These are phyloP conservation scores for Aurelia aurita complex sp. Pacific DNA, from an alignment of 30 jellyfish, hydroid and myxozoan species.

Conservation along the genomic window DNA sequence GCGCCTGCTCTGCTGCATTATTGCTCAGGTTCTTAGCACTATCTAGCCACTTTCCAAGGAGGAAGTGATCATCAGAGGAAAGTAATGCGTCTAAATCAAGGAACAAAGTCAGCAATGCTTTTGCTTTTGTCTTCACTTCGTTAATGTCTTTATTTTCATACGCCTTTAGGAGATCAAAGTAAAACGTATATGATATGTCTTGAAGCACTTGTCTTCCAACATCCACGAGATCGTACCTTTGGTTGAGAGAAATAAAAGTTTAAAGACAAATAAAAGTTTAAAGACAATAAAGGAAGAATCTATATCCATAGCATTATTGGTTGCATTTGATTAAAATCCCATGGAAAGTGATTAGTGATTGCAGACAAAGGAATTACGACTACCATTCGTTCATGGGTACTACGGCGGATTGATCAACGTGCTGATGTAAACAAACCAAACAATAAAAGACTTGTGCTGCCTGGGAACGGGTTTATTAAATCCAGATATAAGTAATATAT, in stretches of 20 bases:
- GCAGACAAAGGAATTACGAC: no score
- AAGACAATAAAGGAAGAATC: not conserved
- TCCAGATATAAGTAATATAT: no score
- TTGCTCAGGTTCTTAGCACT: slow-evolving; percentile 65
- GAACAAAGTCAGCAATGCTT: slow-evolving; percentile 23
- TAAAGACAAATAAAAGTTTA: no score
- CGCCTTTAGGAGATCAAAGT: slow-evolving; percentile 36
- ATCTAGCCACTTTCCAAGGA: slow-evolving; percentile 91
- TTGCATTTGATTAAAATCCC: no score
- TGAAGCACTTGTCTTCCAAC: slow-evolving; percentile 85
- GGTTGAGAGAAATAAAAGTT: not conserved
- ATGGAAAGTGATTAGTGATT: no score
- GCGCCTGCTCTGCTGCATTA: slow-evolving; percentile 29
- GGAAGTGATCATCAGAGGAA: slow-evolving; percentile 67
- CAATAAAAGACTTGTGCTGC: no score
- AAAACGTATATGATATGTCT: slow-evolving; percentile 51
- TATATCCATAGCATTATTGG: not conserved
- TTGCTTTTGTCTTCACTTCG: slow-evolving; percentile 14
- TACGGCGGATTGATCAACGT: no score
- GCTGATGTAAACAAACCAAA: no score
- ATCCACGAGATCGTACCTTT: slow-evolving; percentile 85
- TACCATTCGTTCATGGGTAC: no score
- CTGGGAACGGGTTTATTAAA: no score
- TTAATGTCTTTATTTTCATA: slow-evolving; percentile 14
- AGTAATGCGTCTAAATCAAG: slow-evolving; percentile 72